phyloP scores from a whole-genome alignment of 2,797 vertebrate genomes.

The Acrocephalus scirpaceus region DNA sequence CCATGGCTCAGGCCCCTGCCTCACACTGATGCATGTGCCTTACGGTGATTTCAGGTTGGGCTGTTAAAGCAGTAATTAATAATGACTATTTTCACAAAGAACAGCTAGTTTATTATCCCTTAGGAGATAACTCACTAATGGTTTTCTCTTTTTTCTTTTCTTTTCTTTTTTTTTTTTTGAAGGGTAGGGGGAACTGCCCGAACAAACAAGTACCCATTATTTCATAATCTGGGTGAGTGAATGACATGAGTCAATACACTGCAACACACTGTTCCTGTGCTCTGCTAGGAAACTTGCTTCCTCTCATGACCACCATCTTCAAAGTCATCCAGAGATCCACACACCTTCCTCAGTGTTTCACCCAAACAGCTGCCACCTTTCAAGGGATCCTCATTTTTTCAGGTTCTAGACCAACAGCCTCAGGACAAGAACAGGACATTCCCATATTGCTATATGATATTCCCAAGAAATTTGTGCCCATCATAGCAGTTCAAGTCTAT shows the following conservation, averaged over 20 bases:
- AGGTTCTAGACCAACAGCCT: neutral
- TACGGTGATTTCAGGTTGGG: neutral
- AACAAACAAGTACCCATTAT: neutral
- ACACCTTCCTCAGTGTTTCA: neutral
- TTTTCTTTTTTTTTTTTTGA: neutral
- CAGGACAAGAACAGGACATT: neutral
- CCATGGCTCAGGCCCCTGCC: neutral
- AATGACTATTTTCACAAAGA: neutral
- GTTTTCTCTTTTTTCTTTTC: neutral
- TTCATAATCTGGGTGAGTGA: neutral
- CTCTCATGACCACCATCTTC: neutral
- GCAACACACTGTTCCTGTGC: neutral
- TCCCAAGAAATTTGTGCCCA: fast-evolving
- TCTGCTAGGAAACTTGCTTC: neutral
- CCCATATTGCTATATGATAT: too few species aligned
- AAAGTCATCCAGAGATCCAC: neutral
- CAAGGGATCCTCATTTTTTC: neutral
- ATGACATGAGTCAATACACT: neutral
- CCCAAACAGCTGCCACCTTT: neutral
- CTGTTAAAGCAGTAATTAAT: neutral
- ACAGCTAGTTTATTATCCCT: neutral
- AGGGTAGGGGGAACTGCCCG: neutral
- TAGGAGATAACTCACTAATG: neutral
- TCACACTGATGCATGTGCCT: neutral
- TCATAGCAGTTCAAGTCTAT: neutral